A percentile compares a stretch with the other conserved stretches of the same genome.
Conservation (phyloP, 2,888 invertebrate species). For the Rhopalosiphum nymphaeae region DNA sequence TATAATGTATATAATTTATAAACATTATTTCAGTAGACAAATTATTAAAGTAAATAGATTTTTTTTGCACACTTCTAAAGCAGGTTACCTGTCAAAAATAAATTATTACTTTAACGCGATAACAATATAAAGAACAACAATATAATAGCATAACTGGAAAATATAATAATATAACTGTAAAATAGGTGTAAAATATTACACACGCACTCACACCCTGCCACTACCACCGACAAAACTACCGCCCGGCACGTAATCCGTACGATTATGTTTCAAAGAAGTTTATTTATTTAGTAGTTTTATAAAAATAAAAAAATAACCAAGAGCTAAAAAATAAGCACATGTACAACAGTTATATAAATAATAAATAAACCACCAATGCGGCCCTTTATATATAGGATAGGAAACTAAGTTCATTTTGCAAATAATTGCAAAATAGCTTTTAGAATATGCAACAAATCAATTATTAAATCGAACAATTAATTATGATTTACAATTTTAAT, state of each 20-base stretch:
- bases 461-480: too few species aligned
- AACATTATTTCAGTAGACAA: background rate
- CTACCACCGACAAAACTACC: background rate
- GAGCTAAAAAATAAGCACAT: background rate
- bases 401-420: background rate
- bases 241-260: background rate
- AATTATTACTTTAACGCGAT: background rate
- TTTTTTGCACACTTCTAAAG: background rate
- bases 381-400: background rate
- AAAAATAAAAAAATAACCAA: slow-evolving; percentile 6
- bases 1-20: background rate
- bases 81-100: slow-evolving; percentile 13
- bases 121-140: slow-evolving; percentile 5
- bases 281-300: background rate
- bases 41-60: slow-evolving; percentile 4
- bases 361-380: background rate
- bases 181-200: slow-evolving; percentile 9
- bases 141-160: background rate
- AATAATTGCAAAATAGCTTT: background rate
- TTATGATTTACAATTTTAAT: too few species aligned
- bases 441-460: background rate
- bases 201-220: background rate
- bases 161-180: background rate
- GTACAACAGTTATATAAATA: background rate
- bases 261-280: background rate